phyloP scores from a whole-genome alignment of 2,797 vertebrate species.

The Myotis daubentonii region DNA sequence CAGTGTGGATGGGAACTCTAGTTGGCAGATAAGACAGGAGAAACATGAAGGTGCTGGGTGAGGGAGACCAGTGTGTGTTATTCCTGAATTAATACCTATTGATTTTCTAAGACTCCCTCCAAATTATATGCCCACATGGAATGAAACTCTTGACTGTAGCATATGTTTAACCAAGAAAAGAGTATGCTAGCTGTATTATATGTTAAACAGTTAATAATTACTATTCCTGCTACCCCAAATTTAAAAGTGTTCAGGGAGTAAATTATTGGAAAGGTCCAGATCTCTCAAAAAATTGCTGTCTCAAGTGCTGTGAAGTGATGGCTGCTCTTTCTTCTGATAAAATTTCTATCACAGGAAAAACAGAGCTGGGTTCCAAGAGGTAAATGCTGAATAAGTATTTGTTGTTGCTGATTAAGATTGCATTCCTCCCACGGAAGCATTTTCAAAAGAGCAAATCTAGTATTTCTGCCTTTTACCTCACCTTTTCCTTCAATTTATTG shows the following conservation, averaged over 20 bases:
- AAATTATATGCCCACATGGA: neutral
- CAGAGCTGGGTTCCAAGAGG: neutral
- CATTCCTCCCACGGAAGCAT: conserved; percentile 25
- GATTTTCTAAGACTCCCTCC: neutral
- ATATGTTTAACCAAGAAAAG: neutral
- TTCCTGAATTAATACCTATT: neutral
- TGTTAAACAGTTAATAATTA: conserved; percentile 1
- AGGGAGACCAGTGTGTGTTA: neutral
- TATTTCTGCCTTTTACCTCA: conserved; percentile 55
- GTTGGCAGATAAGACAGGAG: neutral
- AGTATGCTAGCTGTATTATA: neutral
- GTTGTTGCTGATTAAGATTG: conserved; percentile 52
- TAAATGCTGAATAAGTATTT: conserved; percentile 48
- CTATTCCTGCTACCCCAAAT: conserved; percentile 3
- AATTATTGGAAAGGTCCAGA: neutral
- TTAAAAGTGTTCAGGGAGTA: neutral
- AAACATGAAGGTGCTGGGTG: too few relatives aligned
- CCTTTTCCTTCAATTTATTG: conserved; percentile 51
- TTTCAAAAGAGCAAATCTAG: conserved; percentile 62
- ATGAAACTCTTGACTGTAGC: neutral
- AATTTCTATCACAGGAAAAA: neutral
- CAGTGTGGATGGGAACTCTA: neutral
- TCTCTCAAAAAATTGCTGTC: neutral
- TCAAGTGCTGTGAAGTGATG: neutral
- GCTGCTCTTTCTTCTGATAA: neutral